Percentiles rank a stretch among this genome's conserved stretches.
These are phyloP conservation scores for Galaxias olidus DNA, from an alignment of 2,797 vertebrate genomes.

Conservation along the genomic window DNA sequence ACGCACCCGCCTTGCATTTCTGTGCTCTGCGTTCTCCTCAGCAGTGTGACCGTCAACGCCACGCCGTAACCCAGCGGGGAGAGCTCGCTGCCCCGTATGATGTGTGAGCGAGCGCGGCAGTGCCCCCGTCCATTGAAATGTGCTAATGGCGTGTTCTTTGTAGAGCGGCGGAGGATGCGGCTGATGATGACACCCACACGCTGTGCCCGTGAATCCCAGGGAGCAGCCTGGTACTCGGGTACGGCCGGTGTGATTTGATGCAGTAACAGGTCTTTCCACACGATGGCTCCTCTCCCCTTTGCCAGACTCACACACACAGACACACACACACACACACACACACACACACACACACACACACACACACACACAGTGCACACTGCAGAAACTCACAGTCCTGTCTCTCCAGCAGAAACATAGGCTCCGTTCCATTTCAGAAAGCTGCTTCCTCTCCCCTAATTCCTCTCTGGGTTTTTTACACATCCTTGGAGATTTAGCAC, in stretches of 20 bases:
- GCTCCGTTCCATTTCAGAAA: constrained; percentile 31
- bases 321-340: background rate
- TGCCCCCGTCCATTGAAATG: background rate
- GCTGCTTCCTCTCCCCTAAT: background rate
- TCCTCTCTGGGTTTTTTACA: constrained; percentile 17
- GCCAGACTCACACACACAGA: background rate
- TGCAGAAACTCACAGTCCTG: background rate
- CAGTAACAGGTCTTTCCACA: constrained; percentile 59
- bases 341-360: background rate
- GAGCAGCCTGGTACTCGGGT: constrained; percentile 32
- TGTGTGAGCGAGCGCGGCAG: too few species aligned
- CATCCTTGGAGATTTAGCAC: constrained; percentile 3
- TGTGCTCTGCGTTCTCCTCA: background rate
- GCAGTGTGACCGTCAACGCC: too few species aligned
- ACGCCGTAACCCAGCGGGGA: too few species aligned
- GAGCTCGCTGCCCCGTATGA: too few species aligned
- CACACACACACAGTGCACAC: background rate
- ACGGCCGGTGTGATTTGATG: constrained; percentile 37
- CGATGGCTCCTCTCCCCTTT: constrained; percentile 48
- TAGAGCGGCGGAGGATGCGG: background rate
- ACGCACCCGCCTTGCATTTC: background rate
- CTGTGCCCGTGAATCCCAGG: constrained; percentile 38
- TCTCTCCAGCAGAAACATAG: constrained; percentile 14
- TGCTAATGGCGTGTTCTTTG: background rate
- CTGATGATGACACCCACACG: constrained; percentile 28